Evolutionary conservation across 1,140 invertebrate genomes (phyloP).

Genomic region (Diorhabda elongata): DNA sequence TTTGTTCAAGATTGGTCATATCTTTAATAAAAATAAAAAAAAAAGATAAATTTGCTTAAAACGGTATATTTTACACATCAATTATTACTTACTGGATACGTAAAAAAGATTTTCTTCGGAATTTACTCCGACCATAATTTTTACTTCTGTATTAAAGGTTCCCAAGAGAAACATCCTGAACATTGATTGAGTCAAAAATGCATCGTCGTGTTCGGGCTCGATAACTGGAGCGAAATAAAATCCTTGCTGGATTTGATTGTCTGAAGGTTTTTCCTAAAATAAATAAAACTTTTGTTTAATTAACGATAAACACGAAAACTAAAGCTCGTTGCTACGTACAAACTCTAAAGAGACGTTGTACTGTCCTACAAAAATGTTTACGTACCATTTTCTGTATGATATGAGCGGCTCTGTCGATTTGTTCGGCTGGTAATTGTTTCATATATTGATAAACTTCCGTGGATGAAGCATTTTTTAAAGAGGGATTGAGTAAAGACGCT

Average conservation of each 20-base stretch:
- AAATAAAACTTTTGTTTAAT: not conserved
- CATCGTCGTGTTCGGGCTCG: slow-evolving; percentile 21
- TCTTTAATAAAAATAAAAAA: not conserved
- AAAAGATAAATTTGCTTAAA: not conserved
- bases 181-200: slow-evolving; percentile 25
- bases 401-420: slow-evolving; percentile 9
- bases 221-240: slow-evolving; percentile 31
- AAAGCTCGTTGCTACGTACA: too few species aligned
- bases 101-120: slow-evolving; percentile 27
- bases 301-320: too few species aligned
- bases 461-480: slow-evolving; percentile 11
- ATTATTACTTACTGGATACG: slow-evolving; percentile 19
- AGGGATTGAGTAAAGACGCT: not conserved
- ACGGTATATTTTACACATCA: not conserved
- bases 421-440: slow-evolving; percentile 7
- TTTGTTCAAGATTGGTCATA: not conserved
- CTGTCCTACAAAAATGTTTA: not conserved
- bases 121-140: slow-evolving; percentile 26
- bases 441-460: slow-evolving; percentile 8
- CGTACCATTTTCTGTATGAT: slow-evolving; percentile 6
- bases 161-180: slow-evolving; percentile 22
- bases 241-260: slow-evolving; percentile 25
- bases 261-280: slow-evolving; percentile 9
- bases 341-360: too few species aligned
- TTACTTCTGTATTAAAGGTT: slow-evolving; percentile 19